Conservation (phyloP, 2,113 vertebrate species). For the Seriola aureovittata region DNA sequence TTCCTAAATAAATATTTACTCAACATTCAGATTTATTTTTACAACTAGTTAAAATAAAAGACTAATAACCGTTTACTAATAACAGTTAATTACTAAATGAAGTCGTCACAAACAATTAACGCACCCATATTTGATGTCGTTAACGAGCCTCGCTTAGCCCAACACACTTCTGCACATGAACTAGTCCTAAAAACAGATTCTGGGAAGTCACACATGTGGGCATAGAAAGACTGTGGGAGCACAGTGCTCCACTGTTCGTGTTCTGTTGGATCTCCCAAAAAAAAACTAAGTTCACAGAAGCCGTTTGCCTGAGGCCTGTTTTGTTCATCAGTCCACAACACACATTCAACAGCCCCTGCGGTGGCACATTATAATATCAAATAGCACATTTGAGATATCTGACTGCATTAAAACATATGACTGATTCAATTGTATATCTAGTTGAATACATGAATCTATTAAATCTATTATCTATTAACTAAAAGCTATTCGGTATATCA, state of each 20-base stretch:
- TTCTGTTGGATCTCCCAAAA: not conserved
- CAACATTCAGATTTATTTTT: too few relatives aligned
- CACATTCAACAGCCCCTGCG: not conserved
- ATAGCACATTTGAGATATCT: not conserved
- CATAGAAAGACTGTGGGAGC: not conserved
- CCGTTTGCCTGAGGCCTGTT: not conserved
- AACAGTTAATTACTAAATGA: not conserved
- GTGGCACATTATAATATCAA: not conserved
- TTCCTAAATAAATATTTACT: not conserved
- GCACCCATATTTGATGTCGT: not conserved
- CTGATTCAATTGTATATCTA: not conserved
- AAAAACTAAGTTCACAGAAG: not conserved
- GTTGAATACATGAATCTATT: not conserved
- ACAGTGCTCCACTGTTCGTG: conserved; percentile 30
- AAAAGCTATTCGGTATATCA: not conserved
- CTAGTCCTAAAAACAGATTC: not conserved
- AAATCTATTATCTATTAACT: not conserved
- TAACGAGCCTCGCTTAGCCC: not conserved
- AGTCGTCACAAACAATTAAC: not conserved
- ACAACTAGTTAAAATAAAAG: too few relatives aligned
- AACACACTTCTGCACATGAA: conserved; percentile 15
- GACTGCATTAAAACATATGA: not conserved
- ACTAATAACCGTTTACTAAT: too few relatives aligned
- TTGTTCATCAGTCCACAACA: not conserved
- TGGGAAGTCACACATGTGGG: not conserved